phyloP scores from a whole-genome alignment of 2,113 vertebrate genomes.

The Gavialis gangeticus region DNA sequence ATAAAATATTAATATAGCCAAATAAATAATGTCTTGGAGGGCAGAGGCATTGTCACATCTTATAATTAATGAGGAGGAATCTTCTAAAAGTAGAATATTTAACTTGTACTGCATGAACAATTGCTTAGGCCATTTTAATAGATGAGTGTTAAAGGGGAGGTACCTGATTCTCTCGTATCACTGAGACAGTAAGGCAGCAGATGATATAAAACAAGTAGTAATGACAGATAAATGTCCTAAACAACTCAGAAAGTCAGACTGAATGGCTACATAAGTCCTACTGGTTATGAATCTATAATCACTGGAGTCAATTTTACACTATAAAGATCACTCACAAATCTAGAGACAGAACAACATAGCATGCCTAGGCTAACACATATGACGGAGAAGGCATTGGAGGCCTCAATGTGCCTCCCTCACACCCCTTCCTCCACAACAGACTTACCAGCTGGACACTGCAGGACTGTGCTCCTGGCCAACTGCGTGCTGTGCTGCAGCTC shows the following conservation, averaged over 20 bases:
- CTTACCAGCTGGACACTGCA: too few relatives aligned
- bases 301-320: neutral
- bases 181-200: neutral
- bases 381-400: neutral
- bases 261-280: neutral
- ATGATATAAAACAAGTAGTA: neutral
- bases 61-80: neutral
- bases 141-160: neutral
- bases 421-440: too few relatives aligned
- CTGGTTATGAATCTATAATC: neutral
- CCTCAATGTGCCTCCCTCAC: neutral
- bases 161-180: neutral
- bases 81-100: neutral
- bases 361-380: neutral
- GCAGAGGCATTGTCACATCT: neutral
- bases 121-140: neutral
- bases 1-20: neutral
- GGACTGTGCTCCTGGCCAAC: too few relatives aligned
- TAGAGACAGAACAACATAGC: neutral
- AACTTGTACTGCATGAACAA: neutral
- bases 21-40: neutral
- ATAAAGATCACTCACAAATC: neutral
- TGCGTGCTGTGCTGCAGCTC: too few relatives aligned
- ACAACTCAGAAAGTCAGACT: neutral
- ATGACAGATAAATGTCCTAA: neutral